Percentiles rank a stretch among this genome's conserved stretches.
phyloP scores from a whole-genome alignment of 92 coral and sea anemone genomes.

The Scolanthus callimorphus region DNA sequence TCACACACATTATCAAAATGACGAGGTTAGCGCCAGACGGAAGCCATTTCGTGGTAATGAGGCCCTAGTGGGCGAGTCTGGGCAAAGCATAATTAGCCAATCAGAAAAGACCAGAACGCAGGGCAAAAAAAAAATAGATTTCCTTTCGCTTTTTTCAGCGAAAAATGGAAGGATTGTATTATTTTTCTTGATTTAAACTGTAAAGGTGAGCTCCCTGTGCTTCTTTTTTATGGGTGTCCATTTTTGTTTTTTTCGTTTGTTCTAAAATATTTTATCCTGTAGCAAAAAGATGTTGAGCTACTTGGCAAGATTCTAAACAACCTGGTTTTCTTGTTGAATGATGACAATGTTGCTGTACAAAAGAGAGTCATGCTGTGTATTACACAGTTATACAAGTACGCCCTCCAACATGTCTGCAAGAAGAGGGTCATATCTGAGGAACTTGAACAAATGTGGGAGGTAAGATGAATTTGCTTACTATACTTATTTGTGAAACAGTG shows the following conservation, averaged over 20 bases:
- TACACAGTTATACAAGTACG: constrained; percentile 87
- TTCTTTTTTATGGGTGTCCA: too few species aligned
- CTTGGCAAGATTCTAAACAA: constrained; percentile 79
- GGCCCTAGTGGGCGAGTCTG: too few species aligned
- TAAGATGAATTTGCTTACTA: constrained; percentile 13
- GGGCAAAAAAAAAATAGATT: too few species aligned
- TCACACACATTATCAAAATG: too few species aligned
- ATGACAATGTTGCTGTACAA: constrained; percentile 92
- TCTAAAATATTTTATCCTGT: constrained; percentile 1
- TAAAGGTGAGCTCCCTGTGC: too few species aligned
- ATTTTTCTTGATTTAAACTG: too few species aligned
- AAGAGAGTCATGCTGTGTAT: constrained; percentile 91
- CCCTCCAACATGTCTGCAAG: constrained; percentile 90
- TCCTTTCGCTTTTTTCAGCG: too few species aligned
- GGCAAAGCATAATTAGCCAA: too few species aligned
- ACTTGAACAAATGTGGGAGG: constrained; percentile 96
- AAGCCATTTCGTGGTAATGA: too few species aligned
- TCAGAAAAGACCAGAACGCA: too few species aligned
- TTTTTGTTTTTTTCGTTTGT: neutral
- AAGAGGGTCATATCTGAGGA: constrained; percentile 85
- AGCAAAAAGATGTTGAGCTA: constrained; percentile 95
- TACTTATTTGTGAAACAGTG: neutral
- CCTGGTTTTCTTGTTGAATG: constrained; percentile 82
- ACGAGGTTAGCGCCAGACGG: too few species aligned
- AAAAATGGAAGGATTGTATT: too few species aligned